phyloP scores from a whole-genome alignment of 2,888 invertebrate species.

The Mythimna ferrago region DNA sequence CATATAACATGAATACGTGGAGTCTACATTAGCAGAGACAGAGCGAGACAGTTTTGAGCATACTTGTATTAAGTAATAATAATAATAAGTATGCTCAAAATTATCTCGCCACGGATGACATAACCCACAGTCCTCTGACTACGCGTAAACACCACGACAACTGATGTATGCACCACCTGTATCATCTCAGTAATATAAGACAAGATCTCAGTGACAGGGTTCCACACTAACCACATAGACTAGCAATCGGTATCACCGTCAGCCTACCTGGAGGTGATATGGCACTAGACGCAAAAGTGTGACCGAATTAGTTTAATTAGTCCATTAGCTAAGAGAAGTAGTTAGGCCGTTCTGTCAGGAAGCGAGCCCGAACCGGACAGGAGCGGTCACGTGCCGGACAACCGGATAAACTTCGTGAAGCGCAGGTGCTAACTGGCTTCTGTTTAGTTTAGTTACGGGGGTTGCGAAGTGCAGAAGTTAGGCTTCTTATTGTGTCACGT shows the following conservation, averaged over 20 bases:
- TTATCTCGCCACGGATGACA: neutral
- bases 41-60: no score
- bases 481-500: neutral
- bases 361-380: neutral
- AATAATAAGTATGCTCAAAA: neutral
- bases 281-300: neutral
- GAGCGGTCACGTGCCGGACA: conserved; percentile 16
- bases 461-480: conserved; percentile 1
- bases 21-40: neutral
- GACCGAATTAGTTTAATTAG: conserved; percentile 14
- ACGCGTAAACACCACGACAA: neutral
- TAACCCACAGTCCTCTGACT: neutral
- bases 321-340: conserved; percentile 5
- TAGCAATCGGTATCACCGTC: neutral
- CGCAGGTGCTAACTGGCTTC: conserved; percentile 12
- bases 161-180: neutral
- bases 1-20: neutral
- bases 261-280: neutral
- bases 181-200: neutral
- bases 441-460: neutral
- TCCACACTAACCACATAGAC: no score
- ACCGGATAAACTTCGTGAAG: conserved; percentile 24
- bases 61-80: no score
- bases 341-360: neutral
- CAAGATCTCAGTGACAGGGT: neutral